Evolutionary conservation across 2,888 invertebrate species (phyloP), one percentile per base, ranked within the genome.

Genomic region (Caenorhabditis sp.): DNA sequence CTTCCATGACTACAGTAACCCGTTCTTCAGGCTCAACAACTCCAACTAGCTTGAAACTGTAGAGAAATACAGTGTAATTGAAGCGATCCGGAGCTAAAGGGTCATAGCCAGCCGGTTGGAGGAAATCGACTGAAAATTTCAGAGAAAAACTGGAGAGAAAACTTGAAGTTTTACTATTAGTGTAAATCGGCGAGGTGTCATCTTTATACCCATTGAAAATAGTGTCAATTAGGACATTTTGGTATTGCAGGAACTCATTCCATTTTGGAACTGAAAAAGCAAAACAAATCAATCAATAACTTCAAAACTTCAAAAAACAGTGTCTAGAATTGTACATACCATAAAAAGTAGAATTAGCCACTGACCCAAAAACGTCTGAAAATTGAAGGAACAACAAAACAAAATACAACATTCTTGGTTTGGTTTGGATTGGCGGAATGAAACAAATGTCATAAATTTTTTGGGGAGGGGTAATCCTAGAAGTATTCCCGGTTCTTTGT

Each of bases 1-100:
- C 20, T 32, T 78, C 78, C 20, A 78, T 11, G 4, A 65, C 65
- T 22, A 78, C 51, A 5, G 78, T 37, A 24, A 78, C 70, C 35
- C 65, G 64, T 18, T 78, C 72, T 6, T 56, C n/a, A 8, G 72
- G 72, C 28, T 65, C 64, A 6, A 53, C 47, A 8, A 74, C 65
- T 24, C 56, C 78, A 24, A 70, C 56, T 9, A 78, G 58, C 44
- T 78, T 78, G 18, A 78, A 20, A 32, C 70, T 47, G 28, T 78
- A 78, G 13, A 78, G n/a, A 18, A 50, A 58, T 13, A 70, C 13
- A 1, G 70, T 60, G 44, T 70, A 70, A 20, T 78, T 70, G 28
- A n/a, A 78, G 11, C 15, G 28, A 5, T 56, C 18, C 0, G 68
- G 61, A 0, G 51, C 47, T 13, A 24, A 4, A 1, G 40, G 51